phyloP scores from a whole-genome alignment of 2,888 invertebrate genomes.

The Glyphotaelius pellucidus region DNA sequence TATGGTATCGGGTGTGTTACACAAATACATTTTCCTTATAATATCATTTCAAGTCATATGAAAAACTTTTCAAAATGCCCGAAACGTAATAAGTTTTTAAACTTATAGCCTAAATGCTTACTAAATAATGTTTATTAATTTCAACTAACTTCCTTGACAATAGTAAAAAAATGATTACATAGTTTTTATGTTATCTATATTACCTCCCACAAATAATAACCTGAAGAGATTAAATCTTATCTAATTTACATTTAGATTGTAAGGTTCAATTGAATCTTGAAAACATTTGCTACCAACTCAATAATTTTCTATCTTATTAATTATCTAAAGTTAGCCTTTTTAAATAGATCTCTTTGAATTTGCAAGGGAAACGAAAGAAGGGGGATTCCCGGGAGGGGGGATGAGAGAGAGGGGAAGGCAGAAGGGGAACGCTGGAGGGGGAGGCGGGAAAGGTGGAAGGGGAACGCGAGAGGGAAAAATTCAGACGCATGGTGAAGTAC shows the following conservation, averaged over 20 bases:
- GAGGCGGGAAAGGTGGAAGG: too few relatives aligned
- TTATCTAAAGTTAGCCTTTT: not conserved
- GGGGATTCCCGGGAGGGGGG: too few relatives aligned
- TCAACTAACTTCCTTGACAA: not conserved
- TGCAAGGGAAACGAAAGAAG: too few relatives aligned
- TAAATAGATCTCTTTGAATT: too few relatives aligned
- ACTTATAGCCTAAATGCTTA: not conserved
- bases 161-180: not conserved
- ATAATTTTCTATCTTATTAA: not conserved
- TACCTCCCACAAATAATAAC: not conserved
- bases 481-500: too few relatives aligned
- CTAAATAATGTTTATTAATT: not conserved
- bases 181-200: not conserved
- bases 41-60: not conserved
- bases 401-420: too few relatives aligned
- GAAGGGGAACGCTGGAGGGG: too few relatives aligned
- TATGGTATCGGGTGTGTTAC: not conserved
- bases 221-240: not conserved
- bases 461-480: too few relatives aligned
- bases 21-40: not conserved
- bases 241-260: not conserved
- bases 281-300: not conserved
- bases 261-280: not conserved
- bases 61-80: not conserved
- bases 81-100: not conserved